phyloP scores from a whole-genome alignment of 2,113 vertebrate genomes.

The Erinaceus europaeus region DNA sequence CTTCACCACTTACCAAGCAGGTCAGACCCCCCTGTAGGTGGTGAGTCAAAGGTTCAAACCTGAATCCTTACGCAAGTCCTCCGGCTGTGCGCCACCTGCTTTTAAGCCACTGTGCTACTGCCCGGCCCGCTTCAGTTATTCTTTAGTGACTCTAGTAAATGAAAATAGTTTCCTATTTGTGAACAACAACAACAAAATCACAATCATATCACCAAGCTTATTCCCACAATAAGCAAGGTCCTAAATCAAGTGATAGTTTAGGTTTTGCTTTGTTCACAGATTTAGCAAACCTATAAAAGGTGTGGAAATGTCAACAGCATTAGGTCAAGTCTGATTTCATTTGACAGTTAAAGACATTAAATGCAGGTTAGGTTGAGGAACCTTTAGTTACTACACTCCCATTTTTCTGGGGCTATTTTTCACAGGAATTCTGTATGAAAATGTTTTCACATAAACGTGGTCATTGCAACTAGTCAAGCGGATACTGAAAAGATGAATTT shows the following conservation, averaged over 20 bases:
- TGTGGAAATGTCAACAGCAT: constrained; percentile 1
- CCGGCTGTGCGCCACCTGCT: too few relatives aligned
- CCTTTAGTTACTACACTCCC: background rate
- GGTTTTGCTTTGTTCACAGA: background rate
- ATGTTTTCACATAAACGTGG: background rate
- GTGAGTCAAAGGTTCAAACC: too few relatives aligned
- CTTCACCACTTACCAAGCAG: too few relatives aligned
- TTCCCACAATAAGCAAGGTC: background rate
- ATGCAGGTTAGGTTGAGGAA: background rate
- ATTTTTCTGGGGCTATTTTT: background rate
- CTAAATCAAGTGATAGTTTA: background rate
- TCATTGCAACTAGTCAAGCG: background rate
- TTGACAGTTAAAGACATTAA: background rate
- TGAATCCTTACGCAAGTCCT: too few relatives aligned
- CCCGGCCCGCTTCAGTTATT: too few relatives aligned
- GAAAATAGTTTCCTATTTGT: too few relatives aligned
- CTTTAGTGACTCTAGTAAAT: background rate
- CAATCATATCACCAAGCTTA: background rate
- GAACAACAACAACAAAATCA: too few relatives aligned
- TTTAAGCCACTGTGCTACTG: too few relatives aligned
- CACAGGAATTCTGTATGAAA: background rate
- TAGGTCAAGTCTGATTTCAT: background rate
- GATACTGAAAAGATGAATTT: background rate
- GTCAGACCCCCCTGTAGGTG: too few relatives aligned
- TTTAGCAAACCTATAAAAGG: background rate